Evolutionary conservation across 2,888 invertebrate genomes (phyloP).

Genomic region (Drosophila kambysellisi): DNA sequence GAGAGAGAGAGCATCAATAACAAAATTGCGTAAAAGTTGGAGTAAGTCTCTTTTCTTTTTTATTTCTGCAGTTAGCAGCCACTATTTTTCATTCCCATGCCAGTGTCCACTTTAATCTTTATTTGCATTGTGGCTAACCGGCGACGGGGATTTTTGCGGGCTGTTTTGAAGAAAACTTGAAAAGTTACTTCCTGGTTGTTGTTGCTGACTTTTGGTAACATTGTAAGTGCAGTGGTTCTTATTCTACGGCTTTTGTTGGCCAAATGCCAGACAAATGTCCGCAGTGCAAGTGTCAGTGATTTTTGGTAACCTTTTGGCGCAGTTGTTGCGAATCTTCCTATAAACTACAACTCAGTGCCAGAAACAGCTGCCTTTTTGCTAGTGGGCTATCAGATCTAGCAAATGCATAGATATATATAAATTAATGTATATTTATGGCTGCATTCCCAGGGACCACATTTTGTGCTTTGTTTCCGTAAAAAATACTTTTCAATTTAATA

Average conservation of each 20-base stretch:
- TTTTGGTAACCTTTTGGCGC: slow-evolving; percentile 35
- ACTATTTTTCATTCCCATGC: slow-evolving; percentile 31
- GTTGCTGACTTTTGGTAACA: slow-evolving; percentile 9
- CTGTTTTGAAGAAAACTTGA: slow-evolving; percentile 49
- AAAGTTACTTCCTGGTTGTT: slow-evolving; percentile 49
- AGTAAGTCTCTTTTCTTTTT: slow-evolving; percentile 28
- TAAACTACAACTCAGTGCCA: slow-evolving; percentile 30
- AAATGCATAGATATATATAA: slow-evolving; percentile 10
- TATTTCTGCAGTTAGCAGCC: background rate
- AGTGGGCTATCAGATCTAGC: slow-evolving; percentile 29
- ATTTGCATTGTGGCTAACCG: slow-evolving; percentile 72
- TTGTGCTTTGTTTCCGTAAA: slow-evolving; percentile 15
- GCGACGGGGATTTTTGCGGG: slow-evolving; percentile 53
- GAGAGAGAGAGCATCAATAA: slow-evolving; percentile 56
- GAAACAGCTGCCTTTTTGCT: slow-evolving; percentile 3
- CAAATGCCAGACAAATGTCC: slow-evolving; percentile 38
- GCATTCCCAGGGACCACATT: slow-evolving; percentile 3
- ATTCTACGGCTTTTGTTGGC: slow-evolving; percentile 21
- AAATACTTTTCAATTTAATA: slow-evolving; percentile 25
- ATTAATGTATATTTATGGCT: slow-evolving; percentile 2
- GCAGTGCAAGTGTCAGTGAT: slow-evolving; percentile 44
- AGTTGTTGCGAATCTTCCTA: slow-evolving; percentile 24
- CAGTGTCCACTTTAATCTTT: slow-evolving; percentile 59
- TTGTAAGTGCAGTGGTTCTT: slow-evolving; percentile 20
- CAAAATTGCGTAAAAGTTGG: slow-evolving; percentile 54